A percentile compares a stretch with the other conserved stretches of the same genome.
Evolutionary conservation across 2,888 invertebrate genomes (phyloP).

Genomic region (Aradus depressus): DNA sequence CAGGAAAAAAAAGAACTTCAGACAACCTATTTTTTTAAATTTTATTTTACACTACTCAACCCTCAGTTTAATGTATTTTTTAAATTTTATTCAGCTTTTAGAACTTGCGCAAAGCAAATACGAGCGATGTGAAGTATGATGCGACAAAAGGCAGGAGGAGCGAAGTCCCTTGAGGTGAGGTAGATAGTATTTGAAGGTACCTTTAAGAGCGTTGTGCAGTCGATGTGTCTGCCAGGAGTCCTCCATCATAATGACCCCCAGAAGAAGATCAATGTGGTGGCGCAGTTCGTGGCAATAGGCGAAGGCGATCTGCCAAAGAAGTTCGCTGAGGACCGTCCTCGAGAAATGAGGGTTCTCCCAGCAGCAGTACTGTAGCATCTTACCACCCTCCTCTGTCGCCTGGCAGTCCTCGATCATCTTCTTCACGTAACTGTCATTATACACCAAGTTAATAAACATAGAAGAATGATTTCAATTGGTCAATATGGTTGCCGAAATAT

Average conservation of each 20-base stretch:
- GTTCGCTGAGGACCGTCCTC: conserved; percentile 73
- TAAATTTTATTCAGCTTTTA: too few relatives aligned
- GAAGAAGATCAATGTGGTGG: conserved; percentile 79
- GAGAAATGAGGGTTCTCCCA: conserved; percentile 97
- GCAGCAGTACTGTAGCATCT: conserved; percentile 82
- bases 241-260: conserved; percentile 77
- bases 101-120: too few relatives aligned
- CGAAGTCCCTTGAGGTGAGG: too few relatives aligned
- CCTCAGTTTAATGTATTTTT: too few relatives aligned
- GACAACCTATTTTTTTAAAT: too few relatives aligned
- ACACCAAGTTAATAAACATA: not conserved
- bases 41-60: too few relatives aligned
- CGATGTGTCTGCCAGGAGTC: conserved; percentile 95
- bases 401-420: conserved; percentile 91
- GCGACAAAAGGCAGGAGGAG: too few relatives aligned
- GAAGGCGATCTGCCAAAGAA: conserved; percentile 81
- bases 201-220: conserved; percentile 87
- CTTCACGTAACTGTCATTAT: conserved; percentile 65
- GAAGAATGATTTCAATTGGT: conserved; percentile 11
- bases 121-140: too few relatives aligned
- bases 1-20: too few relatives aligned
- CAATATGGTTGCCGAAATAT: too few relatives aligned
- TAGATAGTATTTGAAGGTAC: too few relatives aligned
- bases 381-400: conserved; percentile 80
- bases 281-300: conserved; percentile 90